phyloP scores from a whole-genome alignment of 1,140 invertebrate species.

The Drosophila prosaltans region DNA sequence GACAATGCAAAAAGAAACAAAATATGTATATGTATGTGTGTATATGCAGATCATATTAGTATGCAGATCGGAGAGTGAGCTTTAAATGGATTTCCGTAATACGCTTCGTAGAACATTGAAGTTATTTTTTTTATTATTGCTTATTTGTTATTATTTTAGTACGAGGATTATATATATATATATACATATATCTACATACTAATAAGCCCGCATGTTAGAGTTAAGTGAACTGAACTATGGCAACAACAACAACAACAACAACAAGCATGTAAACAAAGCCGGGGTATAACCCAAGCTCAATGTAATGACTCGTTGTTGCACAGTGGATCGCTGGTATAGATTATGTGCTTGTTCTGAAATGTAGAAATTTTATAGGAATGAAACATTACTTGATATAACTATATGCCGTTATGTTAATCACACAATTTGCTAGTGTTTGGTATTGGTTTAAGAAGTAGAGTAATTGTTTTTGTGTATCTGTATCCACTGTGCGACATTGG shows the following conservation, averaged over 20 bases:
- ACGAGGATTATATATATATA: neutral
- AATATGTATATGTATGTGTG: neutral
- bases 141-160: too few species aligned
- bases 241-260: slow-evolving; percentile 10
- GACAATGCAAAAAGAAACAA: neutral
- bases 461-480: neutral
- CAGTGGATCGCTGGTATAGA: neutral
- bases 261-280: slow-evolving; percentile 42
- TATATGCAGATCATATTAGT: slow-evolving; percentile 16
- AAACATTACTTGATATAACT: too few species aligned
- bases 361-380: too few species aligned
- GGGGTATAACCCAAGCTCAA: slow-evolving; percentile 44
- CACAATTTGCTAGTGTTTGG: neutral
- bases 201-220: neutral
- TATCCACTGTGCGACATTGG: neutral
- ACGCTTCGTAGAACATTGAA: slow-evolving; percentile 30
- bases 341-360: too few species aligned
- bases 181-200: neutral
- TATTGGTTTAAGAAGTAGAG: neutral
- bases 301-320: slow-evolving; percentile 18
- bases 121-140: neutral
- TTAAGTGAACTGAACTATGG: slow-evolving; percentile 16
- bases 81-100: slow-evolving; percentile 38
- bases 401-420: too few species aligned
- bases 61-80: slow-evolving; percentile 27